Evolutionary conservation across 2,113 vertebrate species (phyloP).

Genomic region (Odocoileus hemionus): DNA sequence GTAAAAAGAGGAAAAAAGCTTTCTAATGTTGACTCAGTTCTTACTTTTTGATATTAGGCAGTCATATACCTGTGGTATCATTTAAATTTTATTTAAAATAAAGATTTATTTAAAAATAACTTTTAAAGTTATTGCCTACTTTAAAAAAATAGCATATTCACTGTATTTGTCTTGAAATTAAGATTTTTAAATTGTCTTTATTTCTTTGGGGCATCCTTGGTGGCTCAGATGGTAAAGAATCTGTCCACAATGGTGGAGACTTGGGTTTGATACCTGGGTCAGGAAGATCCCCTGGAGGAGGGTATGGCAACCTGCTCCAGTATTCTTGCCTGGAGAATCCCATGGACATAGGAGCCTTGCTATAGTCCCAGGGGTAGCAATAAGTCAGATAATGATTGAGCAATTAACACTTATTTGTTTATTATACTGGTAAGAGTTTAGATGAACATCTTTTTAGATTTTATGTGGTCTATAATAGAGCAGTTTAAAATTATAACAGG

Average conservation of each 20-base stretch:
- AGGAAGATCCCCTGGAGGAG: background rate
- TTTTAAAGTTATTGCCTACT: background rate
- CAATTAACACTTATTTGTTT: background rate
- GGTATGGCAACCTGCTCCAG: rapidly evolving
- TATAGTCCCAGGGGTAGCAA: background rate
- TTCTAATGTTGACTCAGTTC: background rate
- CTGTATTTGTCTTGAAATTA: background rate
- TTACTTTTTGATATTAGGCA: slow-evolving; percentile 17
- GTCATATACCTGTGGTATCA: background rate
- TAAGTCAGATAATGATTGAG: background rate
- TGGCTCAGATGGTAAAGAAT: background rate
- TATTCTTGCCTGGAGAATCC: background rate
- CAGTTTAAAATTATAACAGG: background rate
- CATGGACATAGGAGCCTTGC: background rate
- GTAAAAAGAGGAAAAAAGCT: rapidly evolving
- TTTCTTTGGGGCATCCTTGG: background rate
- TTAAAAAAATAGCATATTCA: background rate
- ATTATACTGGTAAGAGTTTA: background rate
- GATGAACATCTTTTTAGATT: background rate
- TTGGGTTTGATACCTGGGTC: background rate
- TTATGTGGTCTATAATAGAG: background rate
- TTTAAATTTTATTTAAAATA: background rate
- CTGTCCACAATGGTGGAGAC: background rate
- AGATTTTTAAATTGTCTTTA: background rate
- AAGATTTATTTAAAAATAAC: background rate